A percentile compares a stretch with the other conserved stretches of the same genome.
phyloP scores from a whole-genome alignment of 30 jellyfish, hydroid and myxozoan species.

The Hydractinia symbiolongicarpus region DNA sequence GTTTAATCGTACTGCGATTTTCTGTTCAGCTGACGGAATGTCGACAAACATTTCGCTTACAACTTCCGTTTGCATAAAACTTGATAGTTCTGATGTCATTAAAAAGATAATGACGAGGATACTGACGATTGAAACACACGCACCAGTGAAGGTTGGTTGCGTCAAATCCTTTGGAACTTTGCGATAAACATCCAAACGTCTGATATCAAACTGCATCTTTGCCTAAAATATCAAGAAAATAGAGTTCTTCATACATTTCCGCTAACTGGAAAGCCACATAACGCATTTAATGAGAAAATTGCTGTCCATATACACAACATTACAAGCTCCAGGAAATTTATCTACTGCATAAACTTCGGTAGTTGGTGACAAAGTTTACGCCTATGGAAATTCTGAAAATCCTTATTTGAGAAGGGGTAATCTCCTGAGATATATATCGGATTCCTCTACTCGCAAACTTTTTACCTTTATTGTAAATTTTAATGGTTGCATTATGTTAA shows the following conservation, averaged over 20 bases:
- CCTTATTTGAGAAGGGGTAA: no score
- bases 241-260: not conserved
- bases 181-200: slow-evolving; percentile 63
- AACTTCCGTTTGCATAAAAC: slow-evolving; percentile 52
- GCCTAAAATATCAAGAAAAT: slow-evolving; percentile 2
- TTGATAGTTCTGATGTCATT: slow-evolving; percentile 70
- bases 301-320: no score
- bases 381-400: no score
- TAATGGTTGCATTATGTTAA: no score
- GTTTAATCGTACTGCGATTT: slow-evolving; percentile 57
- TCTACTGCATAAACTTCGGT: no score
- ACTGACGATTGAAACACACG: slow-evolving; percentile 73
- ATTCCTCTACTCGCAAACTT: no score
- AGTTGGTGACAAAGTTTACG: no score
- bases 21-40: slow-evolving; percentile 38
- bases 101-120: slow-evolving; percentile 57
- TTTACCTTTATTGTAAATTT: no score
- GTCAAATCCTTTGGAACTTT: slow-evolving; percentile 84
- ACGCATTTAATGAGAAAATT: no score
- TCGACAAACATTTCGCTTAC: slow-evolving; percentile 75
- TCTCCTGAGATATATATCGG: no score
- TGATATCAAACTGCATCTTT: slow-evolving; percentile 20
- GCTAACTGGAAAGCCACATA: no score
- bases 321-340: no score
- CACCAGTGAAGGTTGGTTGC: slow-evolving; percentile 84